Percentiles rank a stretch among this genome's conserved stretches.
Evolutionary conservation across 2,797 vertebrate species (phyloP).

Genomic region (Rhinichthys osculus): DNA sequence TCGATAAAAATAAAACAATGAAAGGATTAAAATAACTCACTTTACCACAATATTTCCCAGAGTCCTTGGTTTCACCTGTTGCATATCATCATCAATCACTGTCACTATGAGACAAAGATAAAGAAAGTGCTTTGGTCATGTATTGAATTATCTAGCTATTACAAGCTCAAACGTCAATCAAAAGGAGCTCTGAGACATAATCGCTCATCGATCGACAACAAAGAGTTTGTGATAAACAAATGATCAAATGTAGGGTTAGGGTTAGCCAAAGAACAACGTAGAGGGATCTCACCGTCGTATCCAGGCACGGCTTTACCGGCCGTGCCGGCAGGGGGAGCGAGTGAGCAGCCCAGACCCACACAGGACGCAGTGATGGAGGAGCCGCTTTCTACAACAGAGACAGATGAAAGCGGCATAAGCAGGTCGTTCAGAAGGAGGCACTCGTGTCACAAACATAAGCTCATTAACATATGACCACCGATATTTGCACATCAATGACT

Average conservation of each 20-base stretch:
- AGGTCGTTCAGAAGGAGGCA: neutral
- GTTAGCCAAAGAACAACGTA: too few species aligned
- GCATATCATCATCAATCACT: constrained; percentile 86
- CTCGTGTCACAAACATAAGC: neutral
- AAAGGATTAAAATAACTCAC: constrained; percentile 77
- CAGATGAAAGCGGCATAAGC: constrained; percentile 3
- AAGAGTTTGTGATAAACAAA: neutral
- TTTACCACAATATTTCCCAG: constrained; percentile 96
- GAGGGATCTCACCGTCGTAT: constrained; percentile 85
- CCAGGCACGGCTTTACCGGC: constrained; percentile 93
- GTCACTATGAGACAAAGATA: constrained; percentile 78
- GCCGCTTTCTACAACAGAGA: constrained; percentile 85
- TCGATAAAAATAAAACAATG: neutral
- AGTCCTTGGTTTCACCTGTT: constrained; percentile 81
- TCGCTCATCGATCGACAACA: neutral
- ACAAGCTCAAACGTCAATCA: neutral
- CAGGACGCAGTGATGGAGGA: constrained; percentile 93
- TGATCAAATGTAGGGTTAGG: neutral
- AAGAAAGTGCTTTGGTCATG: neutral
- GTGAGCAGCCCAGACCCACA: constrained; percentile 87
- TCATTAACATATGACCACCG: neutral
- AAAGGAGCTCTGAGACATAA: neutral
- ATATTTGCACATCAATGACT: constrained; percentile 4
- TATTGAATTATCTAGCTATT: neutral
- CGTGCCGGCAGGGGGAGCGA: constrained; percentile 89